Evolutionary conservation across 2,797 vertebrate species (phyloP).

Genomic region (Cyprinella venusta): DNA sequence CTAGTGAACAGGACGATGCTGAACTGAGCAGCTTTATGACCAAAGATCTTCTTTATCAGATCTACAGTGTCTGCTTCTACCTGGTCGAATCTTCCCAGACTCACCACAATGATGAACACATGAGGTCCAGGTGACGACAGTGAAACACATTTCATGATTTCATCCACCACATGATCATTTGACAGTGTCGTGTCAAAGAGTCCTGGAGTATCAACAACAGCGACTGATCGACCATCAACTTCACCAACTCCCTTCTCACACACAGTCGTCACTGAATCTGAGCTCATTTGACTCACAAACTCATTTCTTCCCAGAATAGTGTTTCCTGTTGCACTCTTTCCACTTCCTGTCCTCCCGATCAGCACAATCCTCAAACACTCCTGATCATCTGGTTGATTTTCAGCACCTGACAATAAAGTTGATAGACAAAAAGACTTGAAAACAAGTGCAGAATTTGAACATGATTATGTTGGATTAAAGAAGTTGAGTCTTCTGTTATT

Average conservation of each 20-base stretch:
- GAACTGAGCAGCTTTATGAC: neutral
- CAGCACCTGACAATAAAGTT: neutral
- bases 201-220: too few species aligned
- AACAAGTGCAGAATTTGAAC: too few species aligned
- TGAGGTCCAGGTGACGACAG: neutral
- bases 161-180: neutral
- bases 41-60: neutral
- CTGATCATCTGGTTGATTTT: neutral
- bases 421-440: too few species aligned
- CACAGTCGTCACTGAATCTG: too few species aligned
- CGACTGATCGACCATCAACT: too few species aligned
- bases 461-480: too few species aligned
- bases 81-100: neutral
- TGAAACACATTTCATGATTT: neutral
- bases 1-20: neutral
- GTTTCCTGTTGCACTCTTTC: neutral
- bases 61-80: neutral
- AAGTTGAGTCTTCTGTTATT: too few species aligned
- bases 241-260: too few species aligned
- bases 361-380: conserved; percentile 4
- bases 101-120: conserved; percentile 1
- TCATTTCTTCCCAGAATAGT: conserved; percentile 16
- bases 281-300: neutral
- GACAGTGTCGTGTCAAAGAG: too few species aligned
- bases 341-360: conserved; percentile 44